These are phyloP conservation scores for Morone saxatilis DNA, from an alignment of 2,113 vertebrate species.

Conservation along the genomic window DNA sequence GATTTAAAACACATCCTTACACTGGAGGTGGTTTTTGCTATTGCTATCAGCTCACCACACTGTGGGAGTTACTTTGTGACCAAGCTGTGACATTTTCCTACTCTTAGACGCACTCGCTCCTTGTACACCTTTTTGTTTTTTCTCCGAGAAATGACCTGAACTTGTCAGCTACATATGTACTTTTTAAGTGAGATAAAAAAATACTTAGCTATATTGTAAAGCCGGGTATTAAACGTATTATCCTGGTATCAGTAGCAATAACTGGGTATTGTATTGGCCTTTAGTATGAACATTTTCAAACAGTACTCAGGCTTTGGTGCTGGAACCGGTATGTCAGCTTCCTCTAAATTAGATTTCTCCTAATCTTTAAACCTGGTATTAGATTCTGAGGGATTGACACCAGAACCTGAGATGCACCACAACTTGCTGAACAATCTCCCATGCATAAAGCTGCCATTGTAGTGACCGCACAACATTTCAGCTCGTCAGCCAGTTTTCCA, in stretches of 20 bases:
- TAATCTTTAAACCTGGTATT: background rate
- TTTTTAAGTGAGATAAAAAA: background rate
- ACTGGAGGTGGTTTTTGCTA: background rate
- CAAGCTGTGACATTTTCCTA: background rate
- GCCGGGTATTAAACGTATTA: background rate
- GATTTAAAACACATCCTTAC: background rate
- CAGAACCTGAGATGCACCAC: background rate
- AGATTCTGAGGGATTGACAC: background rate
- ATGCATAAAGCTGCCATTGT: constrained; percentile 31
- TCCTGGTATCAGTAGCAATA: background rate
- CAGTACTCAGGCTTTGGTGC: background rate
- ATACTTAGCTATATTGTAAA: background rate
- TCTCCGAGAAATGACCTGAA: too few relatives aligned
- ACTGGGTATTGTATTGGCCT: background rate
- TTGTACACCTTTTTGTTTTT: too few relatives aligned
- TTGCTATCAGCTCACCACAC: too few relatives aligned
- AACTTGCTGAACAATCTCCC: background rate
- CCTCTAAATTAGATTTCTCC: background rate
- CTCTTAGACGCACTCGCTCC: background rate
- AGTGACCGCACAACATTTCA: constrained; percentile 7
- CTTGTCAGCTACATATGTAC: too few relatives aligned
- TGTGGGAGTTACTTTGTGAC: too few relatives aligned
- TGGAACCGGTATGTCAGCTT: background rate
- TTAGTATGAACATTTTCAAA: constrained; percentile 4
- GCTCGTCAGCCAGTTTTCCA: background rate